Evolutionary conservation across 92 coral and sea anemone species (phyloP), one percentile per base, ranked within the genome.

Genomic region (Paragorgia papillata): DNA sequence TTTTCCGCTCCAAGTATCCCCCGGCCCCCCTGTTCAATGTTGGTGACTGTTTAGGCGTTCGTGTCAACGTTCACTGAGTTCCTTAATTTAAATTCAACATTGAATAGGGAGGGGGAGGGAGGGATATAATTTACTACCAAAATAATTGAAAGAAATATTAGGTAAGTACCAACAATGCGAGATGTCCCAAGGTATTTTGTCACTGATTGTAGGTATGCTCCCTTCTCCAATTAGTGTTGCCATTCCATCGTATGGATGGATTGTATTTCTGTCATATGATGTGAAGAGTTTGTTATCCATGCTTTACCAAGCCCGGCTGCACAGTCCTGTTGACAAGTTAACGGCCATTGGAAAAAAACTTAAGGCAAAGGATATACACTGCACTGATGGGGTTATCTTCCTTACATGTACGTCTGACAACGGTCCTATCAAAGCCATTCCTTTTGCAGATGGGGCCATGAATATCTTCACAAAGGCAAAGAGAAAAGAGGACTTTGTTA

Each of bases 151-250:
- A n/a, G n/a, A n/a, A n/a, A n/a, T n/a, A n/a, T n/a, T n/a, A n/a
- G n/a, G n/a, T n/a, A n/a, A n/a, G n/a, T n/a, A n/a, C n/a, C n/a
- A n/a, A n/a, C n/a, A n/a, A n/a, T n/a, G n/a, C n/a, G n/a, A n/a
- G n/a, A n/a, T n/a, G n/a, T n/a, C n/a, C n/a, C n/a, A n/a, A n/a
- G n/a, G n/a, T n/a, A n/a, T n/a, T n/a, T n/a, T n/a, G n/a, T n/a
- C n/a, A n/a, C n/a, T n/a, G n/a, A n/a, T n/a, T n/a, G n/a, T 67
- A 37, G 75, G 29, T 21, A 62, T 70, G 85, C 49, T 70, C 50
- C 80, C 85, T 12, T 73, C 81, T 25, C 84, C 81, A 69, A 79
- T 71, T 55, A 84, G 81, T 67, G 80, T 78, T 41, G 67, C 80
- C 7, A 19, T 79, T 30, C 43, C 69, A 8, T 57, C 73, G 1